Evolutionary conservation across 2,797 vertebrate species (phyloP).

Genomic region (Thunnus albacares): DNA sequence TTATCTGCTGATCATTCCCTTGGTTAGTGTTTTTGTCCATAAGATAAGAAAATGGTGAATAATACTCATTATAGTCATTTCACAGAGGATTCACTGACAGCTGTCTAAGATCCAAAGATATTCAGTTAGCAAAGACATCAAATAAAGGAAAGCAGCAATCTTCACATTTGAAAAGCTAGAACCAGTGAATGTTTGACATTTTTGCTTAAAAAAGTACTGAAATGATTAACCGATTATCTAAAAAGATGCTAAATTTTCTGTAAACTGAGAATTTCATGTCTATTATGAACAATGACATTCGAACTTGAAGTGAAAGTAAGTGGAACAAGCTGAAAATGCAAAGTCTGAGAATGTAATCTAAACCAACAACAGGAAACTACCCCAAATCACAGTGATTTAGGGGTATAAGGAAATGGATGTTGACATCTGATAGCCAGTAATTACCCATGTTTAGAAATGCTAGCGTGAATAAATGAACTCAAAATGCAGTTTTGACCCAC

Average conservation of each 20-base stretch:
- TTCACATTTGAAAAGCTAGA: background rate
- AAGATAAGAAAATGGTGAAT: background rate
- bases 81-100: background rate
- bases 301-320: conserved; percentile 12
- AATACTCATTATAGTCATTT: background rate
- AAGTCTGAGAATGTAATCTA: conserved; percentile 52
- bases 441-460: conserved; percentile 59
- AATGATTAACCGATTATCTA: background rate
- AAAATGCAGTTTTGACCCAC: conserved; percentile 29
- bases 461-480: conserved; percentile 9
- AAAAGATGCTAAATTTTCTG: background rate
- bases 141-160: background rate
- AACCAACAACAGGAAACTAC: conserved; percentile 62
- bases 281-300: background rate
- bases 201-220: background rate
- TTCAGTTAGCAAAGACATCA: background rate
- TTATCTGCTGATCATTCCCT: background rate
- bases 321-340: conserved; percentile 31
- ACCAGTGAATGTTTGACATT: background rate
- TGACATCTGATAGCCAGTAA: conserved; percentile 61
- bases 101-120: background rate
- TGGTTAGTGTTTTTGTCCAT: background rate
- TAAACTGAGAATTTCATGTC: background rate
- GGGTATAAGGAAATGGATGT: conserved; percentile 64
- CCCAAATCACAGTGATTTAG: conserved; percentile 61